phyloP scores from a whole-genome alignment of 2,113 vertebrate genomes.

The Cinclus mexicanus region DNA sequence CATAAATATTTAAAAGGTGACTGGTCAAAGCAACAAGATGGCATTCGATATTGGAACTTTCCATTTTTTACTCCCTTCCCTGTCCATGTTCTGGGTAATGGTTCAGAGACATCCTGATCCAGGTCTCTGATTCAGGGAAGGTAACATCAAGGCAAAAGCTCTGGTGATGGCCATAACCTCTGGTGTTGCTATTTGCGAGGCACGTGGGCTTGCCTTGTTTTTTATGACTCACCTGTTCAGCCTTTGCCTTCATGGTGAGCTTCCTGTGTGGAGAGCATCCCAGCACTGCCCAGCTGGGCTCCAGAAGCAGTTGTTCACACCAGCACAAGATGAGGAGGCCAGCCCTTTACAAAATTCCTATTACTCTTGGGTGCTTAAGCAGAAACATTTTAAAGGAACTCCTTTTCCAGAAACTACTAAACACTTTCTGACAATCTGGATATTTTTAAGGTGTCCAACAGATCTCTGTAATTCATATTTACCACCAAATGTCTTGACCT shows the following conservation, averaged over 20 bases:
- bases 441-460: neutral
- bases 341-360: neutral
- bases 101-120: neutral
- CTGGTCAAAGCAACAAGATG: slow-evolving; percentile 71
- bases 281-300: neutral
- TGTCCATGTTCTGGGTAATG: neutral
- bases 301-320: neutral
- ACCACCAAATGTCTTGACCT: neutral
- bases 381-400: neutral
- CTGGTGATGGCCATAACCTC: neutral
- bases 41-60: neutral
- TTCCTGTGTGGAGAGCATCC: neutral
- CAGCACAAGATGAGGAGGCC: neutral
- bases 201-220: neutral
- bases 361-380: neutral
- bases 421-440: neutral
- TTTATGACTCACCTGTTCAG: slow-evolving; percentile 29
- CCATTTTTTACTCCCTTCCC: neutral
- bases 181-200: neutral
- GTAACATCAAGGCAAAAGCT: neutral
- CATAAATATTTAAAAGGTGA: slow-evolving; percentile 80
- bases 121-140: neutral
- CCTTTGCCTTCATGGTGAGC: neutral
- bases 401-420: neutral
- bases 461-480: neutral